phyloP scores from a whole-genome alignment of 2,113 vertebrate genomes.

The Laticauda laticaudata region DNA sequence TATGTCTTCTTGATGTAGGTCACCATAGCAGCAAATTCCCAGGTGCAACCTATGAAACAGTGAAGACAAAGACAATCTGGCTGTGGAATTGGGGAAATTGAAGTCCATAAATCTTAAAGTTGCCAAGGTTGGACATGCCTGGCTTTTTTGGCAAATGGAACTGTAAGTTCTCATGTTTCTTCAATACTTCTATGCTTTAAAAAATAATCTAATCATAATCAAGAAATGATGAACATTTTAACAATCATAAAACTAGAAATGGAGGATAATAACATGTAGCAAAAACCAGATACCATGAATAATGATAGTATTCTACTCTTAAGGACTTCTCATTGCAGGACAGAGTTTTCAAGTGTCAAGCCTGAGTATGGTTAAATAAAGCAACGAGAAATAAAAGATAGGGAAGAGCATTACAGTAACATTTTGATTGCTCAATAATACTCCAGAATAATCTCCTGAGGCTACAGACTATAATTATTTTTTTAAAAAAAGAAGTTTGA shows the following conservation, averaged over 20 bases:
- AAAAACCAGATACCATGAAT: neutral
- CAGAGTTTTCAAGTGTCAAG: neutral
- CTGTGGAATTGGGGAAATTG: neutral
- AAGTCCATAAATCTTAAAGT: neutral
- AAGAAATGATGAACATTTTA: neutral
- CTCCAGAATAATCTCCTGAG: neutral
- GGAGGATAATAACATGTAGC: neutral
- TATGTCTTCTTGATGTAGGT: constrained; percentile 89
- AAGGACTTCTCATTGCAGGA: neutral
- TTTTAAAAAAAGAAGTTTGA: neutral
- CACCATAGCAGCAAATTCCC: constrained; percentile 97
- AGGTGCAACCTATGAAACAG: constrained; percentile 86
- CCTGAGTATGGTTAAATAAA: neutral
- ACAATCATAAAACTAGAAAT: neutral
- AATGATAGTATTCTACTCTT: neutral
- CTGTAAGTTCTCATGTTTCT: neutral
- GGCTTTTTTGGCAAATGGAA: neutral
- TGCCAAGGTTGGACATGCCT: neutral
- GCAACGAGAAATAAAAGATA: neutral
- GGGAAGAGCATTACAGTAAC: neutral
- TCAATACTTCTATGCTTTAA: neutral
- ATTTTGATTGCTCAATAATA: neutral
- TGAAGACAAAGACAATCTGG: neutral
- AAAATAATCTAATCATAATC: neutral
- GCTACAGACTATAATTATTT: neutral